phyloP scores from a whole-genome alignment of 1,140 invertebrate genomes.

The Amphibalanus amphitrite region DNA sequence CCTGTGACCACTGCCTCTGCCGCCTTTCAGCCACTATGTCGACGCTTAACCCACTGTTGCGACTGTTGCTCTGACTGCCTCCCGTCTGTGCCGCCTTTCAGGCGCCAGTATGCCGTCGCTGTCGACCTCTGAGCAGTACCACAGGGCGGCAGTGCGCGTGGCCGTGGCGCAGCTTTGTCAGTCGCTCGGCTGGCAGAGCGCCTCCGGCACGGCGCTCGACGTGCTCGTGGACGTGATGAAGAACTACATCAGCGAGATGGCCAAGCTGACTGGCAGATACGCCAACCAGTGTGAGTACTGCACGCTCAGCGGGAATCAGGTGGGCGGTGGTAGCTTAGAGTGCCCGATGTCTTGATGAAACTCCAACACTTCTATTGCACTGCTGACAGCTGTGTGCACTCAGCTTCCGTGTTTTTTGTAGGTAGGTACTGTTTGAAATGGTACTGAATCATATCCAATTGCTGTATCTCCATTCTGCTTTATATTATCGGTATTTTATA shows the following conservation, averaged over 20 bases:
- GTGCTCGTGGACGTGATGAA: constrained; percentile 71
- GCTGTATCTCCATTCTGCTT: too few species aligned
- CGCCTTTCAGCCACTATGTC: background rate
- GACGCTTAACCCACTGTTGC: background rate
- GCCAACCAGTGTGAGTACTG: constrained; percentile 55
- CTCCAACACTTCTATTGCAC: too few species aligned
- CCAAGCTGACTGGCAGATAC: constrained; percentile 55
- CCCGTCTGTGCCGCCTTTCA: too few species aligned
- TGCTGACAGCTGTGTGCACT: too few species aligned
- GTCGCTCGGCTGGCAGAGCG: constrained; percentile 37
- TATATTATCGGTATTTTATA: too few species aligned
- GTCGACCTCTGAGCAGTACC: background rate
- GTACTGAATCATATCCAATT: too few species aligned
- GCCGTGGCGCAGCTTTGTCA: background rate
- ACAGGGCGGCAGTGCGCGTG: background rate
- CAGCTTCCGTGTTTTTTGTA: too few species aligned
- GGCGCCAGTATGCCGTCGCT: background rate
- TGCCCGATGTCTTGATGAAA: too few species aligned
- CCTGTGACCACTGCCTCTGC: background rate
- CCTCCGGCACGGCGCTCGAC: constrained; percentile 66
- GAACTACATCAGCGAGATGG: constrained; percentile 57
- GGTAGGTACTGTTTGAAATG: too few species aligned
- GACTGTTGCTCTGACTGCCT: background rate
- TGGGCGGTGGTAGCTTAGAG: too few species aligned
- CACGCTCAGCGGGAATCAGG: too few species aligned